Percentiles rank a stretch among this genome's conserved stretches.
Conservation (phyloP, 2,113 vertebrate species). For the Indri indri region DNA sequence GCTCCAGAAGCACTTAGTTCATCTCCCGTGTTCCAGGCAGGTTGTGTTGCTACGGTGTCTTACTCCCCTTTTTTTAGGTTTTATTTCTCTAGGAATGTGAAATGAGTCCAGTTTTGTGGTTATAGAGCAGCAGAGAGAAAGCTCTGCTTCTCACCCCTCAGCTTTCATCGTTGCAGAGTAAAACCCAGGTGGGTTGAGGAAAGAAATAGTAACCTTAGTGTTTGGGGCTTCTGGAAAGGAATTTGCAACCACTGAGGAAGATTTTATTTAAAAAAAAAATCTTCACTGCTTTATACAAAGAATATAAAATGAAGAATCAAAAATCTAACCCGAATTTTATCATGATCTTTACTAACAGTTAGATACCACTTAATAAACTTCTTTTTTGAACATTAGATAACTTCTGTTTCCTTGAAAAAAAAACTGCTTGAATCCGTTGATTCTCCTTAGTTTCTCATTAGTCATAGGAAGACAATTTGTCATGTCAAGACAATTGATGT, state of each 20-base stretch:
- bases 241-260: not conserved
- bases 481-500: slow-evolving; percentile 37
- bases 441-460: slow-evolving; percentile 36
- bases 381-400: slow-evolving; percentile 35
- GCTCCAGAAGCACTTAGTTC: rapidly evolving
- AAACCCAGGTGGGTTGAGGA: rapidly evolving
- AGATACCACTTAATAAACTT: not conserved
- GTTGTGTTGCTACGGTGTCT: rapidly evolving
- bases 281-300: not conserved
- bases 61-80: not conserved
- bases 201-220: not conserved
- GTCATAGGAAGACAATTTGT: slow-evolving; percentile 49
- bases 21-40: not conserved
- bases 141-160: too few species aligned
- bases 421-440: not conserved
- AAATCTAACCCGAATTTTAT: not conserved
- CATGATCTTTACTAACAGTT: not conserved
- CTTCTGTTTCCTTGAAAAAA: not conserved
- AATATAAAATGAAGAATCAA: not conserved
- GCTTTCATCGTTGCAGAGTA: rapidly evolving
- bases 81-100: not conserved
- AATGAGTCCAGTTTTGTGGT: too few species aligned
- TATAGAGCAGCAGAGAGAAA: not conserved
- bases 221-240: not conserved
- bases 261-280: not conserved